These are phyloP conservation scores for Rhadina sibilatrix DNA, from an alignment of 2,113 vertebrate species.

Conservation along the genomic window DNA sequence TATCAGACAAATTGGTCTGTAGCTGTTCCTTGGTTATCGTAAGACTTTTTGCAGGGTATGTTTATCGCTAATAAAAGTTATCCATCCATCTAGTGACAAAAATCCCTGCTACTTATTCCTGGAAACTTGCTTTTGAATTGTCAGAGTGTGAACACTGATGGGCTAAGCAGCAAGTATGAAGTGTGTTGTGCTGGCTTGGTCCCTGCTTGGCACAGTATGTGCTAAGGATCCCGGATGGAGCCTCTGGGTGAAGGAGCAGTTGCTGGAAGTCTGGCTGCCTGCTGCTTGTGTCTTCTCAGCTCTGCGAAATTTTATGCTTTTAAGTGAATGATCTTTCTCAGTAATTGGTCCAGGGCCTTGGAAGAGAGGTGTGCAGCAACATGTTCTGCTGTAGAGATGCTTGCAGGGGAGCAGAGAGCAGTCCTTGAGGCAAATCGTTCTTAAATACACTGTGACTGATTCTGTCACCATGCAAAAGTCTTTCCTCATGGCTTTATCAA, in stretches of 20 bases:
- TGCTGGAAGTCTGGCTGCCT: neutral
- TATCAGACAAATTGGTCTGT: neutral
- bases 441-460: neutral
- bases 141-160: neutral
- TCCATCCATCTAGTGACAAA: neutral
- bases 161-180: neutral
- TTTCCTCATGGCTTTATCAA: neutral
- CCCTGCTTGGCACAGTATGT: neutral
- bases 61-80: neutral
- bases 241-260: neutral
- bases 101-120: neutral
- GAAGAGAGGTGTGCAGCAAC: neutral
- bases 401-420: neutral
- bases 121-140: neutral
- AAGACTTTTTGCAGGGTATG: neutral
- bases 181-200: neutral
- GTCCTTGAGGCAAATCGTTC: neutral
- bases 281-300: neutral
- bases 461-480: neutral
- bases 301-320: neutral
- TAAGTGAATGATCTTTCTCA: neutral
- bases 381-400: neutral
- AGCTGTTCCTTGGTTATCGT: neutral
- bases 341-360: neutral
- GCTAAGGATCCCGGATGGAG: neutral